Conservation (phyloP, 2,888 invertebrate genomes). For the Agriotes lineatus region DNA sequence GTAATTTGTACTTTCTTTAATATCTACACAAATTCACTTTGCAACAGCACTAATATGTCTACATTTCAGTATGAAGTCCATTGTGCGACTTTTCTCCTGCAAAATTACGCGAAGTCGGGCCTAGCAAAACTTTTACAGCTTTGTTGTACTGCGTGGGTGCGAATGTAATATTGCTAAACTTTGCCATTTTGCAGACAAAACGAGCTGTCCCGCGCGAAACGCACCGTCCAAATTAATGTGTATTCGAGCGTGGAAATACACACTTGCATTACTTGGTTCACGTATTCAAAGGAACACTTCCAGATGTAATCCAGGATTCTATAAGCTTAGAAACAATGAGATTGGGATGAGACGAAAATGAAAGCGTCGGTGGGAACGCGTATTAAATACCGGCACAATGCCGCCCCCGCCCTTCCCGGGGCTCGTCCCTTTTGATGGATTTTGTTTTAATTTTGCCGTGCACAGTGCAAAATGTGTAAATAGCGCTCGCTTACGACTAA, state of each 20-base stretch:
- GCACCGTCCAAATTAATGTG: constrained; percentile 26
- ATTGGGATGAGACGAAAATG: constrained; percentile 39
- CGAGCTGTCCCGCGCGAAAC: not conserved
- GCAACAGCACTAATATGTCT: too few species aligned
- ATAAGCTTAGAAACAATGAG: constrained; percentile 43
- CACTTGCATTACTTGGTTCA: constrained; percentile 37
- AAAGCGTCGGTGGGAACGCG: constrained; percentile 34
- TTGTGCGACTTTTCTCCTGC: too few species aligned
- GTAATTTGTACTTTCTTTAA: too few species aligned
- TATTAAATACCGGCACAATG: constrained; percentile 34
- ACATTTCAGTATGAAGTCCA: too few species aligned
- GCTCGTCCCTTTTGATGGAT: constrained; percentile 32
- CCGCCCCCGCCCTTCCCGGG: constrained; percentile 28
- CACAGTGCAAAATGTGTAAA: constrained; percentile 40
- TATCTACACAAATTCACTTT: too few species aligned
- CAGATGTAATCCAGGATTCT: constrained; percentile 41
- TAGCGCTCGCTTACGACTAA: constrained; percentile 42
- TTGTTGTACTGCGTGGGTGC: too few species aligned
- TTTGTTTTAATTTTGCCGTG: constrained; percentile 38
- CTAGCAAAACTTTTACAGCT: too few species aligned
- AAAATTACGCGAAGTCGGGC: too few species aligned
- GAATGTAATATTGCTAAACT: too few species aligned
- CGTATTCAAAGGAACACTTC: constrained; percentile 39
- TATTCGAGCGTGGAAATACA: constrained; percentile 29
- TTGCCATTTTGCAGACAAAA: too few species aligned